Percentiles rank a stretch among this genome's conserved stretches.
These are phyloP conservation scores for Zaprionus inermis DNA, from an alignment of 1,140 invertebrate species.

Conservation along the genomic window DNA sequence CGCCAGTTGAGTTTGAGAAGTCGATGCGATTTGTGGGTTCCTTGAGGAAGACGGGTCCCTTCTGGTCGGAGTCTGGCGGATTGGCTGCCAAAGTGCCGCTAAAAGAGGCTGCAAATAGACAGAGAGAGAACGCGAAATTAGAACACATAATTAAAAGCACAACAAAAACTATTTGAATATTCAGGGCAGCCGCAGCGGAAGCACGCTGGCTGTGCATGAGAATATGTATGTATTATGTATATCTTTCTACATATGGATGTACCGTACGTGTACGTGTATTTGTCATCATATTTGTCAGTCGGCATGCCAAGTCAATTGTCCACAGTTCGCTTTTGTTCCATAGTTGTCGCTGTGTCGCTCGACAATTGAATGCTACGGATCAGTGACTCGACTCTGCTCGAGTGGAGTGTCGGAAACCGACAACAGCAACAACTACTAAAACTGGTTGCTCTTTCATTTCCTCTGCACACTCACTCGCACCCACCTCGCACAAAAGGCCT, in stretches of 20 bases:
- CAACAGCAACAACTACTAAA: slow-evolving; percentile 35
- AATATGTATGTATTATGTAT: slow-evolving; percentile 7
- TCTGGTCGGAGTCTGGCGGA: slow-evolving; percentile 81
- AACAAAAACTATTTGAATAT: slow-evolving; percentile 26
- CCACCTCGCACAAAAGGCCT: slow-evolving; percentile 58
- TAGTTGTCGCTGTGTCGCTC: slow-evolving; percentile 36
- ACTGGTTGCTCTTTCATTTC: slow-evolving; percentile 43
- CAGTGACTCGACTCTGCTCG: slow-evolving; percentile 60
- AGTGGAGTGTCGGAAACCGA: slow-evolving; percentile 39
- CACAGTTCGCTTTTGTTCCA: slow-evolving; percentile 62
- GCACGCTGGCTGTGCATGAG: slow-evolving; percentile 1
- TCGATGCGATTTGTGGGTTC: slow-evolving; percentile 96
- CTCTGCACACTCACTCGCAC: slow-evolving; percentile 39
- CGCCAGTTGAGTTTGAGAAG: slow-evolving; percentile 97
- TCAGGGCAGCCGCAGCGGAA: slow-evolving; percentile 42
- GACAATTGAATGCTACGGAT: slow-evolving; percentile 76
- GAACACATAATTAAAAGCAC: slow-evolving; percentile 38
- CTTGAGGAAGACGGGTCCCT: slow-evolving; percentile 94
- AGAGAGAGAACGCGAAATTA: slow-evolving; percentile 15
- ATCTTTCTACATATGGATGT: not conserved
- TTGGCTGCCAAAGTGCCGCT: slow-evolving; percentile 62
- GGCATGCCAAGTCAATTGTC: slow-evolving; percentile 51
- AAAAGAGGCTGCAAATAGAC: slow-evolving; percentile 40
- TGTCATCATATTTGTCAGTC: slow-evolving; percentile 61
- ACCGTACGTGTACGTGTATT: slow-evolving; percentile 11